Conservation (phyloP, 2,888 invertebrate species). For the Rhimphoctona megacephalus region DNA sequence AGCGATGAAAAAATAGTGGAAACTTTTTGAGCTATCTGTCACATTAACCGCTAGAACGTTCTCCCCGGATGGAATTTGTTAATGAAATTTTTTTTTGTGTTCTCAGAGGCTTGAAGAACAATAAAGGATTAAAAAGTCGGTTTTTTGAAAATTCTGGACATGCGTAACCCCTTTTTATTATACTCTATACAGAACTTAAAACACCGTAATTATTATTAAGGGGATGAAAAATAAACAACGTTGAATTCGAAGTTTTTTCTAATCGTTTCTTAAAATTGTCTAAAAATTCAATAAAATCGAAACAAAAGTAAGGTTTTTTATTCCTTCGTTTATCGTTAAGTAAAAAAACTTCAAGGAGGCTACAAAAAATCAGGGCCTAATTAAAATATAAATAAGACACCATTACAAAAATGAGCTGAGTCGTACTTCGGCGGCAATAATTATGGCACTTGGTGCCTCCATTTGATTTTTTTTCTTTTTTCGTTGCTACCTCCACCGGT, state of each 20-base stretch:
- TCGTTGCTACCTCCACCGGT: conserved; percentile 47
- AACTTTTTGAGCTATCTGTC: too few species aligned
- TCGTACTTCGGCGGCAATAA: conserved; percentile 36
- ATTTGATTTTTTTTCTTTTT: conserved; percentile 25
- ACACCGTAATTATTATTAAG: neutral
- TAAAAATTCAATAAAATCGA: neutral
- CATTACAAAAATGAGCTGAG: neutral
- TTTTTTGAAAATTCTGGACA: neutral
- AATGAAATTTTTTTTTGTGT: too few species aligned
- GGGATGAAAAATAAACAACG: neutral
- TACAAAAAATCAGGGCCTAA: neutral
- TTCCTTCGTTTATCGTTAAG: neutral
- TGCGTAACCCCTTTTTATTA: neutral
- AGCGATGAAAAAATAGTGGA: too few species aligned
- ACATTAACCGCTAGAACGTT: too few species aligned
- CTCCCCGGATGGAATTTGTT: too few species aligned
- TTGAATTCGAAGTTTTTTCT: neutral
- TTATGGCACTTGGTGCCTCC: conserved; percentile 37
- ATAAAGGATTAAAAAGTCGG: neutral
- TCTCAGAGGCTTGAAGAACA: neutral
- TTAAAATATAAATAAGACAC: conserved; percentile 18
- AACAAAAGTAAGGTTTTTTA: neutral
- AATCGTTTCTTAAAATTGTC: neutral
- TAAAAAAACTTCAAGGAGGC: neutral
- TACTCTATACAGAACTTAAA: neutral